Evolutionary conservation across 2,888 invertebrate genomes (phyloP).

Genomic region (Drosophila percnosoma): DNA sequence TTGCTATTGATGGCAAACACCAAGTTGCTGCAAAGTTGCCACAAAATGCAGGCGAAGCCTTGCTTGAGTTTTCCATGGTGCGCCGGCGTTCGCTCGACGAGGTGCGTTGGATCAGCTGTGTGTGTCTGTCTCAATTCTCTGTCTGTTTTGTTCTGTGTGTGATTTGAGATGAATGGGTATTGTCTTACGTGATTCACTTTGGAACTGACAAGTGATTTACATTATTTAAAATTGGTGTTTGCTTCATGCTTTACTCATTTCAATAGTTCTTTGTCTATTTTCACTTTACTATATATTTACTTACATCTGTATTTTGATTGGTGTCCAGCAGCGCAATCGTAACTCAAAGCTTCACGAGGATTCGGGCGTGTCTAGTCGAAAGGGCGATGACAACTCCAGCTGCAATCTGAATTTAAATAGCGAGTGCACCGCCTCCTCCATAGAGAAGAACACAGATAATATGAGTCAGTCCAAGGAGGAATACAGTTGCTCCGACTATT

Average conservation of each 20-base stretch:
- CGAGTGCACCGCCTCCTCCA: constrained; percentile 85
- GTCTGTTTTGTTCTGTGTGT: constrained; percentile 20
- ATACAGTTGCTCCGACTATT: constrained; percentile 84
- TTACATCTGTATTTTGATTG: not conserved
- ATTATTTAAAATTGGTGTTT: not conserved
- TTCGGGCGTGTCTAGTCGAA: constrained; percentile 86
- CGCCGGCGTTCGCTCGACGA: constrained; percentile 79
- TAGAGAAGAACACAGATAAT: constrained; percentile 81
- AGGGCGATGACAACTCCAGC: constrained; percentile 85
- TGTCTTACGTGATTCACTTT: not conserved
- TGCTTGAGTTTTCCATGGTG: constrained; percentile 84
- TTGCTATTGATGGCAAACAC: constrained; percentile 64
- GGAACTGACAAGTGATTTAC: too few species aligned
- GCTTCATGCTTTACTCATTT: not conserved
- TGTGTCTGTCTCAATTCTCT: constrained; percentile 17
- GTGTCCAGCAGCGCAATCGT: constrained; percentile 68
- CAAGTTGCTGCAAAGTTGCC: constrained; percentile 67
- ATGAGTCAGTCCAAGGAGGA: constrained; percentile 83
- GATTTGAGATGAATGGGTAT: not conserved
- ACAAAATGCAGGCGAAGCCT: constrained; percentile 80
- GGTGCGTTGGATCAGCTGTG: constrained; percentile 59
- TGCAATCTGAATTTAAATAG: constrained; percentile 86
- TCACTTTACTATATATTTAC: not conserved
- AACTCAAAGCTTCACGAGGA: constrained; percentile 80
- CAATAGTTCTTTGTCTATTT: not conserved